A percentile compares a stretch with the other conserved stretches of the same genome.
Conservation (phyloP, 2,113 vertebrate genomes). For the Erythrocebus patas region DNA sequence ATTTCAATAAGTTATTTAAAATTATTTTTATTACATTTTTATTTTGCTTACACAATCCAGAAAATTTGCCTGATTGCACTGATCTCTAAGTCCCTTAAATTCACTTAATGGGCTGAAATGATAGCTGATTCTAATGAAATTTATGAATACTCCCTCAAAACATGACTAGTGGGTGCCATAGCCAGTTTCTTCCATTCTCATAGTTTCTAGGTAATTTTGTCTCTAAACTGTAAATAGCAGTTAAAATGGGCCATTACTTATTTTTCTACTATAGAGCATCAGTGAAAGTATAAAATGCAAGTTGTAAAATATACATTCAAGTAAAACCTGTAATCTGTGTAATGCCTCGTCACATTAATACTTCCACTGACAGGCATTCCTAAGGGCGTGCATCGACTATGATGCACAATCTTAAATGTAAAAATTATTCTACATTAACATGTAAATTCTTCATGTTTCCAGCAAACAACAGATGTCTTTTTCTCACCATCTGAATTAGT, state of each 20-base stretch:
- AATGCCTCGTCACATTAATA: background rate
- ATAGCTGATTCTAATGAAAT: background rate
- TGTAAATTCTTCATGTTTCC: background rate
- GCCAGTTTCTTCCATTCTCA: background rate
- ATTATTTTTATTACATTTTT: background rate
- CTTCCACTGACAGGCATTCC: background rate
- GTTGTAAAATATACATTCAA: background rate
- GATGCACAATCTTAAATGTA: background rate
- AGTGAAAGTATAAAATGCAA: background rate
- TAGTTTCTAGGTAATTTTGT: background rate
- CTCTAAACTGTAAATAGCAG: background rate
- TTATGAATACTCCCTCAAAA: background rate
- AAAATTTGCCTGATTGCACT: background rate
- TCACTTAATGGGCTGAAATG: background rate
- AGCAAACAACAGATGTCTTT: background rate
- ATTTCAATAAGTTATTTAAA: background rate
- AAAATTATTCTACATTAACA: background rate
- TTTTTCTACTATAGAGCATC: background rate
- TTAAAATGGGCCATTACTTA: background rate
- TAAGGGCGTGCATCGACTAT: background rate
- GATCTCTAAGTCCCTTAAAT: background rate
- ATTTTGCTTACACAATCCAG: background rate
- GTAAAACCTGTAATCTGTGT: background rate
- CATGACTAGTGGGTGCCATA: too few species aligned
- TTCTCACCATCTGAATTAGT: background rate